Evolutionary conservation across 2,113 vertebrate genomes (phyloP).

Genomic region (Alethe castanea): DNA sequence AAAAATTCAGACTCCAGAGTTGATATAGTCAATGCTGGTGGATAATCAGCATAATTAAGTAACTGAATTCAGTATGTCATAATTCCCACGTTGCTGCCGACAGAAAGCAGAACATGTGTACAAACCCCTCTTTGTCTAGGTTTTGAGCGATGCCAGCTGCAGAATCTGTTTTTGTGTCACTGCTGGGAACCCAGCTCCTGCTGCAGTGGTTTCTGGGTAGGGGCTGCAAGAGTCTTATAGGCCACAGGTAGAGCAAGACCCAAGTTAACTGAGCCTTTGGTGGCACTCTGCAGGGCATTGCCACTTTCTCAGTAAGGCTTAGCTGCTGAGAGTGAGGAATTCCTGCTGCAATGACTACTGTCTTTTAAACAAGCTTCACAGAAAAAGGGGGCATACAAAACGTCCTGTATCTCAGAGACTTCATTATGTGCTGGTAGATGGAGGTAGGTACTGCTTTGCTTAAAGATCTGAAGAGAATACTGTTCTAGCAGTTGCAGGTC

Average conservation of each 20-base stretch:
- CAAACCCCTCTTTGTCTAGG: neutral
- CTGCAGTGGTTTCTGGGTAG: neutral
- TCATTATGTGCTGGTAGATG: neutral
- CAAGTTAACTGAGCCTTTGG: neutral
- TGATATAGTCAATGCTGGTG: neutral
- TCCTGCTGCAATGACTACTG: neutral
- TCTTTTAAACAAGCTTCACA: neutral
- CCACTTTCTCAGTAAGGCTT: neutral
- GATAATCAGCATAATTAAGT: neutral
- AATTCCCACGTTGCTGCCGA: neutral
- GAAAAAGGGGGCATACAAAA: neutral
- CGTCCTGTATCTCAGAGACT: neutral
- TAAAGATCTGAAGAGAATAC: neutral
- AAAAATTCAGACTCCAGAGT: neutral
- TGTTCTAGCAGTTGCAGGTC: neutral
- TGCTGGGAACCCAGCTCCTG: neutral
- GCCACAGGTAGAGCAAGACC: neutral
- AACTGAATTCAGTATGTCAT: neutral
- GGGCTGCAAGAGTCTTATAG: neutral
- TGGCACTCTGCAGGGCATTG: neutral
- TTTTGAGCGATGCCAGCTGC: neutral
- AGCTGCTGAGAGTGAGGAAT: neutral
- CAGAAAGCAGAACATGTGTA: neutral
- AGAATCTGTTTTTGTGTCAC: neutral
- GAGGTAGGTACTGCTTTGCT: neutral